Evolutionary conservation across 2,888 invertebrate species (phyloP).

Genomic region (Neoaliturus tenellus): DNA sequence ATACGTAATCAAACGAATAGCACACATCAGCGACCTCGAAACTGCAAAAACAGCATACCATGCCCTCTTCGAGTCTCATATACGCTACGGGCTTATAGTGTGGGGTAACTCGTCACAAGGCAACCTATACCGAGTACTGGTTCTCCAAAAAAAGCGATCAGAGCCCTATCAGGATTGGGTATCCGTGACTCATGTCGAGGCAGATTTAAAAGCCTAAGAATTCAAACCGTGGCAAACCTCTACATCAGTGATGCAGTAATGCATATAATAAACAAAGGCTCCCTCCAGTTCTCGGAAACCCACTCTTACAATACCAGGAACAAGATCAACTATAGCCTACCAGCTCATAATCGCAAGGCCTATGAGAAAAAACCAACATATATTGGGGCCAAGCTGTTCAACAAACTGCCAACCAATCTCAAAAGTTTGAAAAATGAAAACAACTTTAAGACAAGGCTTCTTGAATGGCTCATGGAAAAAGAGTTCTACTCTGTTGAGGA

Average conservation of each 20-base stretch:
- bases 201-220: not conserved
- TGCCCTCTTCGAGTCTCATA: not conserved
- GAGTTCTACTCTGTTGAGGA: not conserved
- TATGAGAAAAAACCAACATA: slow-evolving; percentile 3
- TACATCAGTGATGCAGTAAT: not conserved
- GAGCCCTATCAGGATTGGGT: not conserved
- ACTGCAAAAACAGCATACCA: not conserved
- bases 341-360: not conserved
- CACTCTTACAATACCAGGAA: not conserved
- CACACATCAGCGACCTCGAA: not conserved
- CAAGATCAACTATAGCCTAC: not conserved
- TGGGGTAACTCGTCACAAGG: not conserved
- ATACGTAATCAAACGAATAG: not conserved
- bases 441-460: not conserved
- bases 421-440: not conserved
- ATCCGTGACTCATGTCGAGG: not conserved
- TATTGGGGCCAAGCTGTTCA: slow-evolving; percentile 6
- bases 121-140: not conserved
- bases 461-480: not conserved
- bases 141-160: not conserved
- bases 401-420: not conserved
- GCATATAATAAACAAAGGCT: not conserved
- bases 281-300: not conserved
- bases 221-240: not conserved
- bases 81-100: not conserved